phyloP scores from a whole-genome alignment of 2,888 invertebrate genomes.

The Apeira syringaria region DNA sequence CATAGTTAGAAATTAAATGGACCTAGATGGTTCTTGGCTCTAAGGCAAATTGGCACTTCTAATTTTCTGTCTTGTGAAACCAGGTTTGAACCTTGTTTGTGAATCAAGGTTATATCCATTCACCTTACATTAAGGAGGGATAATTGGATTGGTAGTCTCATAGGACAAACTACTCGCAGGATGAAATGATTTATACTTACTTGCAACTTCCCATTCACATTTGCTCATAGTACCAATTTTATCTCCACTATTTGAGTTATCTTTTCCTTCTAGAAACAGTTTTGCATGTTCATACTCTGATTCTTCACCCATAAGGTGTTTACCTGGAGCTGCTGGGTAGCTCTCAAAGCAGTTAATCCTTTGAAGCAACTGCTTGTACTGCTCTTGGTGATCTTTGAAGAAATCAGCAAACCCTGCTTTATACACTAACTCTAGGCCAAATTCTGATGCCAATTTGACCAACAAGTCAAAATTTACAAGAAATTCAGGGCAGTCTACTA shows the following conservation, averaged over 20 bases:
- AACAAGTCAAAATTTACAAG: conserved; percentile 96
- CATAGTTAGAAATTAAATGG: no score
- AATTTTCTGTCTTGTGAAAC: no score
- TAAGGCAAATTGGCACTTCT: no score
- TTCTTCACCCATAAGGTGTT: conserved; percentile 82
- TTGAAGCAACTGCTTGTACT: conserved; percentile 83
- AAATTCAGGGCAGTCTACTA: conserved; percentile 99
- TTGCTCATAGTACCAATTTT: conserved; percentile 92
- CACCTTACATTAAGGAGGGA: no score
- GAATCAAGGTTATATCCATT: no score
- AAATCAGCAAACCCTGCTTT: conserved; percentile 91
- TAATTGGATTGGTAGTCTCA: no score
- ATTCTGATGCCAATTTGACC: conserved; percentile 88
- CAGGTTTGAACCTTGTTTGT: no score
- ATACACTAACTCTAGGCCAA: conserved; percentile 87
- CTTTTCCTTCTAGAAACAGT: conserved; percentile 74
- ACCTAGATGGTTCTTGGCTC: no score
- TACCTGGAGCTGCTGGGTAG: conserved; percentile 87
- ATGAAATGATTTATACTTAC: conserved; percentile 86
- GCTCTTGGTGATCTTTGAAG: conserved; percentile 84
- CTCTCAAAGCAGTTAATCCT: conserved; percentile 93
- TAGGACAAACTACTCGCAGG: no score
- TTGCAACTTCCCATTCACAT: conserved; percentile 96
- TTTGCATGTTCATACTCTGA: conserved; percentile 90
- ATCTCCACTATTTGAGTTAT: conserved; percentile 58